phyloP scores from a whole-genome alignment of 1,140 invertebrate species.

The Conopomorpha cramerella region DNA sequence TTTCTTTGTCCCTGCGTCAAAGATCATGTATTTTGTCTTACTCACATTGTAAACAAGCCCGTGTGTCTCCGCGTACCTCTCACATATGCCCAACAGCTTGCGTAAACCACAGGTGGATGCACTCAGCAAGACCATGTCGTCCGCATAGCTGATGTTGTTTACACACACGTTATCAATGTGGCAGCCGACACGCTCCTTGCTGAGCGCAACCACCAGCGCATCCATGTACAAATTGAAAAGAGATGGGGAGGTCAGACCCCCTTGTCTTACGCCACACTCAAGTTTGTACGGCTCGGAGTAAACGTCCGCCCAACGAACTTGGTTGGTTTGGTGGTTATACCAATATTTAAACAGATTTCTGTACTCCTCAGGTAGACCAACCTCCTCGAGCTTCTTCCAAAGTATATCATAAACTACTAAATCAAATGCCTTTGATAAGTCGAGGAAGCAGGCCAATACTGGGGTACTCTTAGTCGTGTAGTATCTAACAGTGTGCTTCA shows the following conservation, averaged over 20 bases:
- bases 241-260: not conserved
- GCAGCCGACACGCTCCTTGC: not conserved
- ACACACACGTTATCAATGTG: not conserved
- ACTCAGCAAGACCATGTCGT: slow-evolving; percentile 2
- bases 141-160: slow-evolving; percentile 3
- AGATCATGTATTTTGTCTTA: slow-evolving; percentile 1
- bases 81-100: not conserved
- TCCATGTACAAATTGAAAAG: not conserved
- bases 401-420: not conserved
- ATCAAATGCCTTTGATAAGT: not conserved
- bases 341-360: not conserved
- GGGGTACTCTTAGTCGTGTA: not conserved
- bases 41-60: not conserved
- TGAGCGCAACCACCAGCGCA: not conserved
- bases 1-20: not conserved
- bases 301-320: not conserved
- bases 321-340: not conserved
- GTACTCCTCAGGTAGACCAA: not conserved
- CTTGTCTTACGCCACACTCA: not conserved
- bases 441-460: not conserved
- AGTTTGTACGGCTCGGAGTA: not conserved
- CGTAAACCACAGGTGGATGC: not conserved
- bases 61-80: not conserved
- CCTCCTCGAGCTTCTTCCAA: not conserved
- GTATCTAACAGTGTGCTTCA: not conserved